Evolutionary conservation across 2,888 invertebrate species (phyloP).

Genomic region (Poecilobothrus nobilitatus): DNA sequence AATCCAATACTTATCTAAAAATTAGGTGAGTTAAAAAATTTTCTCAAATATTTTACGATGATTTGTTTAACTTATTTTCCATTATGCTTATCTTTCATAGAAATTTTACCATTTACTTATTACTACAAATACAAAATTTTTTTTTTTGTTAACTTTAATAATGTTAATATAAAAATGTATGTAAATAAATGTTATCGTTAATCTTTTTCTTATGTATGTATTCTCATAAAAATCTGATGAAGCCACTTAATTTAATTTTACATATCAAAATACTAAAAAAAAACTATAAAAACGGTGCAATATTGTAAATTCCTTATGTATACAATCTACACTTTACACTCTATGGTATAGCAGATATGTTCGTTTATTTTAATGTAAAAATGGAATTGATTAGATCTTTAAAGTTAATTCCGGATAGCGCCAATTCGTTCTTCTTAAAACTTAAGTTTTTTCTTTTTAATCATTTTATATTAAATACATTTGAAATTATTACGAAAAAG

Average conservation of each 20-base stretch:
- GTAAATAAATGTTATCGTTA: not conserved
- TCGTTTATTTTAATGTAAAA: not conserved
- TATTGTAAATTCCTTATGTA: not conserved
- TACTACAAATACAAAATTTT: too few species aligned
- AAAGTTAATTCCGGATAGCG: not conserved
- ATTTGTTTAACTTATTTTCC: too few species aligned
- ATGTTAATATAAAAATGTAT: not conserved
- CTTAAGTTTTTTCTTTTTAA: not conserved
- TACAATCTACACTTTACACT: not conserved
- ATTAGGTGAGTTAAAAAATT: too few species aligned
- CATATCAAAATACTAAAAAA: not conserved
- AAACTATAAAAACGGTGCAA: not conserved
- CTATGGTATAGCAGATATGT: not conserved
- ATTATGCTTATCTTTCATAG: too few species aligned
- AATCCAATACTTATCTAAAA: too few species aligned
- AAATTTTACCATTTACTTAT: too few species aligned
- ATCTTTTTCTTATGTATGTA: not conserved
- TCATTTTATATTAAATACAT: not conserved
- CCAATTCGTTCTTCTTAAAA: not conserved
- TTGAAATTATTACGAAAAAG: not conserved
- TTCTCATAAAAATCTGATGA: not conserved
- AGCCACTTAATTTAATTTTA: not conserved
- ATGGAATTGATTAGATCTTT: not conserved
- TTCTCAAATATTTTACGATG: too few species aligned
- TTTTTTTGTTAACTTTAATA: too few species aligned